Percentiles rank a stretch among this genome's conserved stretches.
Conservation (phyloP, 2,888 invertebrate genomes). For the Steinernema carpocapsae region DNA sequence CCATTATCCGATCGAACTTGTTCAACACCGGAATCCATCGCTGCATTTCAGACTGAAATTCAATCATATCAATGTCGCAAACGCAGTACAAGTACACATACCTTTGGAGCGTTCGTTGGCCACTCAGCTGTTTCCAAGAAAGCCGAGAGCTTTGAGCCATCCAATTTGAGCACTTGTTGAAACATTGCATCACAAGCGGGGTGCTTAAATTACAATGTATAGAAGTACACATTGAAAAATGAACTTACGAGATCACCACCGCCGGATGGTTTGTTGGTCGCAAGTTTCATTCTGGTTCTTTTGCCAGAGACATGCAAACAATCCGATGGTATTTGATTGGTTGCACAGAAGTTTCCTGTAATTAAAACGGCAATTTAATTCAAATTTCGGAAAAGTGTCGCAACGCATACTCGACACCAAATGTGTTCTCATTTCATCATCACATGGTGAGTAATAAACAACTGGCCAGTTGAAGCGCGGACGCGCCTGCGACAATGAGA, state of each 20-base stretch:
- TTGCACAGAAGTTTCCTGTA: neutral
- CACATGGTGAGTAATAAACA: no score
- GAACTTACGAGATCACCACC: slow-evolving; percentile 28
- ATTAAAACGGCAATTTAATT: no score
- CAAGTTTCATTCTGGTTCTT: slow-evolving; percentile 9
- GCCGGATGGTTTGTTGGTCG: neutral
- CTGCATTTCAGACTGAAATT: slow-evolving; percentile 55
- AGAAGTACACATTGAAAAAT: neutral
- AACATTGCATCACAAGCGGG: slow-evolving; percentile 8
- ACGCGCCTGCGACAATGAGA: neutral
- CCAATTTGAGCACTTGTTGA: slow-evolving; percentile 15
- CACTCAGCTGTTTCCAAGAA: slow-evolving; percentile 11
- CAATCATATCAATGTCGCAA: neutral
- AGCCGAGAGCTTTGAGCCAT: neutral
- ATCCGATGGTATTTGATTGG: slow-evolving; percentile 14
- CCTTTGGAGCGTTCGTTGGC: slow-evolving; percentile 26
- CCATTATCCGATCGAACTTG: slow-evolving; percentile 48
- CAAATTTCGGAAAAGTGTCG: no score
- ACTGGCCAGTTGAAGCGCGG: neutral
- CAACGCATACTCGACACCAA: no score
- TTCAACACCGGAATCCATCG: slow-evolving; percentile 62
- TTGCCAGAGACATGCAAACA: slow-evolving; percentile 14
- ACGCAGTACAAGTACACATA: neutral
- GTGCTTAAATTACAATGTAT: neutral
- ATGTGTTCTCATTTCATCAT: no score